Evolutionary conservation across 2,888 invertebrate genomes (phyloP).

Genomic region (Caenorhabditis sp.): DNA sequence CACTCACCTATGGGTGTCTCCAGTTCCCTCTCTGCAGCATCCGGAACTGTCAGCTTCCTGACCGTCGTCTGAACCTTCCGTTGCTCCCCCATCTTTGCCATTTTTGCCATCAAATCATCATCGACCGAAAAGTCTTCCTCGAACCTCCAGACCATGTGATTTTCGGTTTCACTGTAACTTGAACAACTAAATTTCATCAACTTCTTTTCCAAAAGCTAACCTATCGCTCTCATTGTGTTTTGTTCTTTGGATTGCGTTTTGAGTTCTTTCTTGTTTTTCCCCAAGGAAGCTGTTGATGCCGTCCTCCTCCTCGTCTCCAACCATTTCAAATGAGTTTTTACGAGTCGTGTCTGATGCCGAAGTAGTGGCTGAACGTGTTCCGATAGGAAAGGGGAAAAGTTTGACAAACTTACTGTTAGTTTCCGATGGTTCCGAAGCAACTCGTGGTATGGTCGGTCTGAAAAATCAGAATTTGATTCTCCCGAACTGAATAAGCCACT

Average conservation of each 20-base stretch:
- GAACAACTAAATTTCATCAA: constrained; percentile 5
- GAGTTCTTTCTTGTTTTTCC: constrained; percentile 39
- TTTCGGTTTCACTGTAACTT: constrained; percentile 57
- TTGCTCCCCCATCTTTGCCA: constrained; percentile 57
- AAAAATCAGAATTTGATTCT: not conserved
- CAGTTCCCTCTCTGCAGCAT: constrained; percentile 24
- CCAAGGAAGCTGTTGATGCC: constrained; percentile 60
- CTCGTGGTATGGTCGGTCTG: constrained; percentile 24
- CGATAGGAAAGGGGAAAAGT: not conserved
- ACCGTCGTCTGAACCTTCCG: constrained; percentile 26
- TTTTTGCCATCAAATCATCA: constrained; percentile 63
- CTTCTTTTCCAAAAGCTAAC: not conserved
- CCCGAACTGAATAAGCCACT: not conserved
- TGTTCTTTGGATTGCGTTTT: constrained; percentile 5
- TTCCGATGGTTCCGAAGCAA: constrained; percentile 2
- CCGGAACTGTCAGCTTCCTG: constrained; percentile 28
- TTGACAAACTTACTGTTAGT: constrained; percentile 21
- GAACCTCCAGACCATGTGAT: constrained; percentile 71
- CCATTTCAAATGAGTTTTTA: constrained; percentile 59
- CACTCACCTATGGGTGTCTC: constrained; percentile 49
- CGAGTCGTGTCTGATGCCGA: constrained; percentile 35
- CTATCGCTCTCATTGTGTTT: constrained; percentile 41
- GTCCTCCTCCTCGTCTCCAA: constrained; percentile 53
- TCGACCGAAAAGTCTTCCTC: constrained; percentile 74
- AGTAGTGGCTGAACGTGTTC: constrained; percentile 7